Percentiles rank a stretch among this genome's conserved stretches.
phyloP scores from a whole-genome alignment of 2,888 invertebrate genomes.

The Gymnocheta viridis region DNA sequence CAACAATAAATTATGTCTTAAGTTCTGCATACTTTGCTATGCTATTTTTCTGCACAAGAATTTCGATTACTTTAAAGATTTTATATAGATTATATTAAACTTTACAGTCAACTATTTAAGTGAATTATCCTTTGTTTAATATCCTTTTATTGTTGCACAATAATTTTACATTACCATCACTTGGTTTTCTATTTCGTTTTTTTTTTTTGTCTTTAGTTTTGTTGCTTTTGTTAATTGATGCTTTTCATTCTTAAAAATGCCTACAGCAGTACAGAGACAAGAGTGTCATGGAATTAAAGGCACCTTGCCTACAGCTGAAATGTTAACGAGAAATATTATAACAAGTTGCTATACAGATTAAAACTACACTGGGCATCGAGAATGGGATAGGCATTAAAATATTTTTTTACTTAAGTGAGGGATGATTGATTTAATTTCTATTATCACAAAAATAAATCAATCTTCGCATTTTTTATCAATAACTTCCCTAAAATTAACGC shows the following conservation, averaged over 20 bases:
- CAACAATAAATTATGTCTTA: not conserved
- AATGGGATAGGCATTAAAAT: no score
- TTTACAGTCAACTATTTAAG: not conserved
- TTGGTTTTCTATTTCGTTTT: not conserved
- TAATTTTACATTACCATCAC: conserved; percentile 43
- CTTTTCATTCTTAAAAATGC: conserved; percentile 25
- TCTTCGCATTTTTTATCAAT: no score
- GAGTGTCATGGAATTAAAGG: conserved; percentile 8
- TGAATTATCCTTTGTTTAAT: not conserved
- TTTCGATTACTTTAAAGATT: not conserved
- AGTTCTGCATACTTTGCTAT: not conserved
- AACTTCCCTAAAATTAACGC: no score
- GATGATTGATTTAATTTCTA: no score
- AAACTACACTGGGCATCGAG: no score
- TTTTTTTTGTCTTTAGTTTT: not conserved
- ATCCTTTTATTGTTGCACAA: conserved; percentile 34
- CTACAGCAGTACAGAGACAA: conserved; percentile 26
- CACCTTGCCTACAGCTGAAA: conserved; percentile 17
- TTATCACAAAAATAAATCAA: no score
- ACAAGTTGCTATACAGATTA: not conserved
- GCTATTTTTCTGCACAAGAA: not conserved
- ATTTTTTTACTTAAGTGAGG: no score
- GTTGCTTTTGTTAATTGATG: conserved; percentile 49
- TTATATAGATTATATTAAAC: not conserved
- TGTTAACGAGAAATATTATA: not conserved